A percentile compares a stretch with the other conserved stretches of the same genome.
Conservation (phyloP, 2,888 invertebrate genomes). For the Scaptomyza cyrtandrae region DNA sequence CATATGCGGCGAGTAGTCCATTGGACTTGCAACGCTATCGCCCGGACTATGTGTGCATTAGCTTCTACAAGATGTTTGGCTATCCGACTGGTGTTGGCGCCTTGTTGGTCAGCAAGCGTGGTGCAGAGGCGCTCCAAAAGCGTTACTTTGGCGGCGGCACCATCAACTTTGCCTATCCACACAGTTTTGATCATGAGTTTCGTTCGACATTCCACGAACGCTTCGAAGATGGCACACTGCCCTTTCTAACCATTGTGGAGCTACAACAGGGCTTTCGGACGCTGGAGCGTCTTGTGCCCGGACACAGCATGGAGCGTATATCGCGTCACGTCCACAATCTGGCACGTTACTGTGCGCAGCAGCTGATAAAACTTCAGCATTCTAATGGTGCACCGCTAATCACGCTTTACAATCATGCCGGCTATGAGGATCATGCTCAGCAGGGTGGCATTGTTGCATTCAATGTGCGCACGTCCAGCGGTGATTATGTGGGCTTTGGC, state of each 20-base stretch:
- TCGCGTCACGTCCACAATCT: conserved; percentile 90
- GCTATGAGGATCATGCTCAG: conserved; percentile 86
- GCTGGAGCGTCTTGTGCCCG: conserved; percentile 88
- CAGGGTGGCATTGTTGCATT: conserved; percentile 97
- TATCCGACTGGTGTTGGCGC: conserved; percentile 98
- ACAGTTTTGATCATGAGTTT: conserved; percentile 89
- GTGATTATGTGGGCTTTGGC: conserved; percentile 93
- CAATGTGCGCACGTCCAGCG: conserved; percentile 91
- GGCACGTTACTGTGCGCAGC: conserved; percentile 89
- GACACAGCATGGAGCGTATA: conserved; percentile 86
- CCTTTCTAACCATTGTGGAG: conserved; percentile 93
- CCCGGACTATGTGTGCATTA: conserved; percentile 95
- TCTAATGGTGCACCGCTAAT: conserved; percentile 89
- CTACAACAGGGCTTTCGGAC: conserved; percentile 93
- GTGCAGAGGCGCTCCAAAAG: conserved; percentile 84
- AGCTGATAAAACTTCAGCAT: conserved; percentile 88
- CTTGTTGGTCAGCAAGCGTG: conserved; percentile 88
- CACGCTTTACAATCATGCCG: conserved; percentile 90
- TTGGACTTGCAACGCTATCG: conserved; percentile 89
- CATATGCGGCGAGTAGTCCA: conserved; percentile 90
- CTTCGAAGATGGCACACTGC: conserved; percentile 97
- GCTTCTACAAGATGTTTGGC: conserved; percentile 98
- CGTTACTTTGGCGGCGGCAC: conserved; percentile 97
- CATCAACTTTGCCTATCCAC: conserved; percentile 92
- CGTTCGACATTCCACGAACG: conserved; percentile 89